Conservation (phyloP, 1,140 invertebrate species). For the Drosophila kurseongensis region DNA sequence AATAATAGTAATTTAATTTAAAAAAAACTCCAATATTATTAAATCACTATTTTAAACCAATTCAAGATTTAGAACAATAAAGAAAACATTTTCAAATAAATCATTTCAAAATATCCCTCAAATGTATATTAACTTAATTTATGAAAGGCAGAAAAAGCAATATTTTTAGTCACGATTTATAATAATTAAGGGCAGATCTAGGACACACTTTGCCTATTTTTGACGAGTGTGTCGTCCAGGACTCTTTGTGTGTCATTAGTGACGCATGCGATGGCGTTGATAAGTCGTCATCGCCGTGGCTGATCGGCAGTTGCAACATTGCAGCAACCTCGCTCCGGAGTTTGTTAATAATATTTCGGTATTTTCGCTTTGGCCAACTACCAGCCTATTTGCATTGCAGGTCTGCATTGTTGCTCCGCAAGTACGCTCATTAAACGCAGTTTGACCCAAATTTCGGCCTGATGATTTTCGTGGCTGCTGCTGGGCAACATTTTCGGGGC, state of each 20-base stretch:
- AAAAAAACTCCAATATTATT: too few species aligned
- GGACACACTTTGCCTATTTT: slow-evolving; percentile 15
- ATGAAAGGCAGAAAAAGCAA: too few species aligned
- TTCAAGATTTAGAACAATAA: too few species aligned
- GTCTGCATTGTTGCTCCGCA: slow-evolving; percentile 16
- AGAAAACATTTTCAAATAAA: too few species aligned
- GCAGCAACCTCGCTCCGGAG: slow-evolving; percentile 34
- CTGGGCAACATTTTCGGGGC: slow-evolving; percentile 49
- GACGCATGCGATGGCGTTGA: slow-evolving; percentile 60
- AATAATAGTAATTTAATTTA: too few species aligned
- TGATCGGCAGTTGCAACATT: slow-evolving; percentile 55
- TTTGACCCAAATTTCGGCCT: slow-evolving; percentile 68
- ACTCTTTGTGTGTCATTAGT: slow-evolving; percentile 56
- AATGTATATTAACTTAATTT: too few species aligned
- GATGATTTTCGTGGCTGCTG: slow-evolving; percentile 72
- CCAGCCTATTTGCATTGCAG: slow-evolving; percentile 34
- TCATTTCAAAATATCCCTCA: too few species aligned
- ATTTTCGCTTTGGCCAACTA: slow-evolving; percentile 23
- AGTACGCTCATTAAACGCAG: slow-evolving; percentile 55
- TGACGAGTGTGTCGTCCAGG: slow-evolving; percentile 34
- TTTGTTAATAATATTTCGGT: slow-evolving; percentile 59
- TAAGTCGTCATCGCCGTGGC: slow-evolving; percentile 39
- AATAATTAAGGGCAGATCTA: background rate
- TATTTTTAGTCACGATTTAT: too few species aligned
- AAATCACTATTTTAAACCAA: too few species aligned